phyloP scores from a whole-genome alignment of 2,113 vertebrate species.

The Chaetorhynchus papuensis region DNA sequence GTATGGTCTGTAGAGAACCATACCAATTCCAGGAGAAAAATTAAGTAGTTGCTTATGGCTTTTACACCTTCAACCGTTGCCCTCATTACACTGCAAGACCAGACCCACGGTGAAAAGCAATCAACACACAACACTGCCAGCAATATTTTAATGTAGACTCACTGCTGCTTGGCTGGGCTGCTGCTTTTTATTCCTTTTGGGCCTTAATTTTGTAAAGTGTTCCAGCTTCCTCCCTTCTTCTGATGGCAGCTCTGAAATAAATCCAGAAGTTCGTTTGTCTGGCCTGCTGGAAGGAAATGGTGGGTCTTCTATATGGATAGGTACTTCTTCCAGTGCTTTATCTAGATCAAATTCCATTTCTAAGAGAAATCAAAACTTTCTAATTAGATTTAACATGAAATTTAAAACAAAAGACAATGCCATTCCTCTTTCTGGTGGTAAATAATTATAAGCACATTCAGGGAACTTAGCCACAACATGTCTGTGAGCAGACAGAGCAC shows the following conservation, averaged over 20 bases:
- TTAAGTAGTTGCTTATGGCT: background rate
- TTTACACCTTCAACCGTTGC: background rate
- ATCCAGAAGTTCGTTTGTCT: constrained; percentile 79
- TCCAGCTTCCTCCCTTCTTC: constrained; percentile 93
- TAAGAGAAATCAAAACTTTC: constrained; percentile 65
- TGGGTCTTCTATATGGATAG: constrained; percentile 84
- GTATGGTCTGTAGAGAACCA: too few species aligned
- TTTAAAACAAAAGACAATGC: constrained; percentile 17
- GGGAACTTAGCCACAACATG: background rate
- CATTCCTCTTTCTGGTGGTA: background rate
- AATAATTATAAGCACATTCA: background rate
- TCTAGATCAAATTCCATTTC: constrained; percentile 99
- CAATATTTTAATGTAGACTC: constrained; percentile 64
- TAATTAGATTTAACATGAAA: constrained; percentile 21
- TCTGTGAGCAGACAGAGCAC: background rate
- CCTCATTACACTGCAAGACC: background rate
- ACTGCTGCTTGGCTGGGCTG: constrained; percentile 88
- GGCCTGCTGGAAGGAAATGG: constrained; percentile 63
- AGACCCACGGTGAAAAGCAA: background rate
- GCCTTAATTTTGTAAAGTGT: constrained; percentile 93
- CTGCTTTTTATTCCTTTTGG: constrained; percentile 90
- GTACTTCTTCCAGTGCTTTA: constrained; percentile 92
- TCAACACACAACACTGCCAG: background rate
- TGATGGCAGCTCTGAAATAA: constrained; percentile 87
- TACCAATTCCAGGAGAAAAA: background rate